These are phyloP conservation scores for Meriones unguiculatus DNA, from an alignment of 2,113 vertebrate genomes.

Conservation along the genomic window DNA sequence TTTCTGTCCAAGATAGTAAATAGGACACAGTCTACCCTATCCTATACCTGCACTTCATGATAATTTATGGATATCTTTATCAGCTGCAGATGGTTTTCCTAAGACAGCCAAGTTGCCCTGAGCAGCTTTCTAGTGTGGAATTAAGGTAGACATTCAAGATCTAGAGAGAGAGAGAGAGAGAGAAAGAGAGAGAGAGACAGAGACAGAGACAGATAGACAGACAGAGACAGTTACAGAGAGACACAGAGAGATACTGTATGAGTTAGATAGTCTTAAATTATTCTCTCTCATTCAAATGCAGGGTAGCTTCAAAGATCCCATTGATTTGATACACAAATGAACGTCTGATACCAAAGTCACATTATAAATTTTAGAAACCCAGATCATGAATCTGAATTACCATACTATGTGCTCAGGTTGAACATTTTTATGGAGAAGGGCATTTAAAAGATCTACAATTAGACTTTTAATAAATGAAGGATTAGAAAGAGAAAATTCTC, in stretches of 20 bases:
- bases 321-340: background rate
- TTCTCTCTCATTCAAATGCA: background rate
- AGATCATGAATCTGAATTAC: background rate
- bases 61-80: background rate
- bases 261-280: background rate
- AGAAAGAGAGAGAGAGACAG: background rate
- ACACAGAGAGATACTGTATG: background rate
- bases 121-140: background rate
- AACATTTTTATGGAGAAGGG: background rate
- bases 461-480: background rate
- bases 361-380: background rate
- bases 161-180: background rate
- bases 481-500: slow-evolving; percentile 34
- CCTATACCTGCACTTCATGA: background rate
- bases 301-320: background rate
- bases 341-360: background rate
- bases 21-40: background rate
- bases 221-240: background rate
- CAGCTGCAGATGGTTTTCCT: background rate
- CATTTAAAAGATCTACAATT: background rate
- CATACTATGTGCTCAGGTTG: background rate
- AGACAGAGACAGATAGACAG: background rate
- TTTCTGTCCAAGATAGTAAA: background rate
- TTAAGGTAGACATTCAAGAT: background rate
- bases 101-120: background rate